Conservation (phyloP, 2,797 vertebrate genomes). For the Notoglanidium macrostoma region DNA sequence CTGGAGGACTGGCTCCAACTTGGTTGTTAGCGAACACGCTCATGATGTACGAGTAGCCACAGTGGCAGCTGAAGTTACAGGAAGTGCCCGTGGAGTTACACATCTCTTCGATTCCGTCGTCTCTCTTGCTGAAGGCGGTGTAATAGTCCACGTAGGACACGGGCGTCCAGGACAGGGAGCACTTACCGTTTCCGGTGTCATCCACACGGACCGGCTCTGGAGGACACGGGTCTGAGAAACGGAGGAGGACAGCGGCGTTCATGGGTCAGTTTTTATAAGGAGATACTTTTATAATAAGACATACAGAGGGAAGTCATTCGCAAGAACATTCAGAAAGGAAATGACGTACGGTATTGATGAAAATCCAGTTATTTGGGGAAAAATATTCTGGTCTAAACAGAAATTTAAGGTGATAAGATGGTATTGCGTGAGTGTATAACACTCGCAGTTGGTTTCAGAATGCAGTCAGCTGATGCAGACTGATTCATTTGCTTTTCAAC, state of each 20-base stretch:
- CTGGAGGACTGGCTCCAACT: conserved; percentile 82
- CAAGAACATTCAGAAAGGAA: neutral
- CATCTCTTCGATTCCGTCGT: conserved; percentile 77
- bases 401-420: neutral
- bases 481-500: neutral
- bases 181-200: conserved; percentile 73
- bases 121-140: conserved; percentile 80
- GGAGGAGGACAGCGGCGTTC: neutral
- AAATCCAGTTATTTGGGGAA: neutral
- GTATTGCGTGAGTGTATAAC: neutral
- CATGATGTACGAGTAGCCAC: conserved; percentile 88
- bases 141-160: conserved; percentile 78
- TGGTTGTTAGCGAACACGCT: conserved; percentile 84
- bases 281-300: neutral
- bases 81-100: conserved; percentile 82
- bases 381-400: neutral
- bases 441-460: neutral
- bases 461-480: neutral
- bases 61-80: conserved; percentile 81
- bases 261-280: neutral
- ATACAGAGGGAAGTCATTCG: neutral
- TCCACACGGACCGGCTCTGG: conserved; percentile 74
- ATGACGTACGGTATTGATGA: neutral
- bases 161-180: conserved; percentile 80
- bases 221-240: conserved; percentile 84